phyloP scores from a whole-genome alignment of 1,140 invertebrate genomes.

The Cherax quadricarinatus region DNA sequence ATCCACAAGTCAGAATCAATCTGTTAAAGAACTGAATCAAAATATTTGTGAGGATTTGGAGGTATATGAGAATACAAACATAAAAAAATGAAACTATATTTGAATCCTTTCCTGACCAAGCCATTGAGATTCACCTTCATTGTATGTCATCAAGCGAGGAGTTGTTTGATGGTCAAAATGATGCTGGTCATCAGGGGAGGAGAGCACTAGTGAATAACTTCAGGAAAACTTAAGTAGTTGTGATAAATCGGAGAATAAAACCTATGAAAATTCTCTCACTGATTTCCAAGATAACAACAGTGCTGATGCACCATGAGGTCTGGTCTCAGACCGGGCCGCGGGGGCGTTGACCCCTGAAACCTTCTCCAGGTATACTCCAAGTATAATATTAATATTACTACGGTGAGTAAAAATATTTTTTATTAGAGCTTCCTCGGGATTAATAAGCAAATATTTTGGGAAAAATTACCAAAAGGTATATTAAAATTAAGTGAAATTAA shows the following conservation, averaged over 20 bases:
- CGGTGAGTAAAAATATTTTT: too few relatives aligned
- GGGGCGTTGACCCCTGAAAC: too few relatives aligned
- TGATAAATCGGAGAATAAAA: not conserved
- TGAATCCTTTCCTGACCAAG: slow-evolving; percentile 68
- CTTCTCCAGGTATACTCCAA: too few relatives aligned
- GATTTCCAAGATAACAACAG: too few relatives aligned
- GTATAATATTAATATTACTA: too few relatives aligned
- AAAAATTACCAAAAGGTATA: too few relatives aligned
- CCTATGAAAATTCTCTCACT: too few relatives aligned
- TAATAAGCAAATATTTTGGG: too few relatives aligned
- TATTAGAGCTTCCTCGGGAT: too few relatives aligned
- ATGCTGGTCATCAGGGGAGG: not conserved
- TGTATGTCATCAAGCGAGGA: not conserved
- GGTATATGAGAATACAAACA: not conserved
- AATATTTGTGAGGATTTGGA: slow-evolving; percentile 17
- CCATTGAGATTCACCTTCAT: slow-evolving; percentile 54
- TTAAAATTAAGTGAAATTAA: too few relatives aligned
- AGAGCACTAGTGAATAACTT: not conserved
- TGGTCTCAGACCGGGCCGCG: too few relatives aligned
- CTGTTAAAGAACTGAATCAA: not conserved
- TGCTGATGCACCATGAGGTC: too few relatives aligned
- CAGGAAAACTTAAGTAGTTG: not conserved
- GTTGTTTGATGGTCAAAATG: not conserved
- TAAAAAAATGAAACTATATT: slow-evolving; percentile 48
- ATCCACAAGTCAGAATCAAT: not conserved